Evolutionary conservation across 2,888 invertebrate species (phyloP), one percentile per base, ranked within the genome.

Genomic region (Camptogramma bilineatum): DNA sequence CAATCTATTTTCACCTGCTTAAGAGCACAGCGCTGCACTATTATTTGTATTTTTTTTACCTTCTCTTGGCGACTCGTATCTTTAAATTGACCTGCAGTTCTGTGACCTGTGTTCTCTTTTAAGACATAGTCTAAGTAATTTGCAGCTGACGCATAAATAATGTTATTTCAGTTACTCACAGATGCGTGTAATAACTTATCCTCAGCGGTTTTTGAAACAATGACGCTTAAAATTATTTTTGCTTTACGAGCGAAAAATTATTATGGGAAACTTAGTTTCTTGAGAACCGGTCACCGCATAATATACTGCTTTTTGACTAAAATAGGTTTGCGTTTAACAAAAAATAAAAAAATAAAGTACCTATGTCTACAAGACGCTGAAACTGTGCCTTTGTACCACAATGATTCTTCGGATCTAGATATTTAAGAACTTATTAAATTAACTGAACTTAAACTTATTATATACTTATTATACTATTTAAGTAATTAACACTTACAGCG

Each of bases 181-280:
- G 57, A 66, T 61, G 61, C 46, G 52, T 48, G 46, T 57, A 57
- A 62, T 66, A 66, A 58, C 58, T 57, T 58, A 54, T 28, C n/a
- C 56, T 19, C 44, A 16, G 52, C 47, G 56, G 61, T 50, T 61
- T 64, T 57, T 10, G 18, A 53, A 57, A 60, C 60, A 64, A 46
- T 53, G 16, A 53, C 16, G 51, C 44, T 44, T 50, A 47, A 56
- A 52, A 56, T 47, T 52, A 46, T 55, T 56, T 59, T 52, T 52
- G 47, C 47, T 55, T 64, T 46, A 59, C 21, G 50, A 53, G 59
- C 48, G 24, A 54, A 61, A 63, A 60, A 44, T 17, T 53, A 42
- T 64, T 44, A 7, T 61, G 19, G 24, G 8, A 47, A 17, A 13
- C 19, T 42, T 42, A 7, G 4, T 16, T 54, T 46, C 7, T 8